These are phyloP conservation scores for Megalopta genalis DNA, from an alignment of 1,140 invertebrate species.

Conservation along the genomic window DNA sequence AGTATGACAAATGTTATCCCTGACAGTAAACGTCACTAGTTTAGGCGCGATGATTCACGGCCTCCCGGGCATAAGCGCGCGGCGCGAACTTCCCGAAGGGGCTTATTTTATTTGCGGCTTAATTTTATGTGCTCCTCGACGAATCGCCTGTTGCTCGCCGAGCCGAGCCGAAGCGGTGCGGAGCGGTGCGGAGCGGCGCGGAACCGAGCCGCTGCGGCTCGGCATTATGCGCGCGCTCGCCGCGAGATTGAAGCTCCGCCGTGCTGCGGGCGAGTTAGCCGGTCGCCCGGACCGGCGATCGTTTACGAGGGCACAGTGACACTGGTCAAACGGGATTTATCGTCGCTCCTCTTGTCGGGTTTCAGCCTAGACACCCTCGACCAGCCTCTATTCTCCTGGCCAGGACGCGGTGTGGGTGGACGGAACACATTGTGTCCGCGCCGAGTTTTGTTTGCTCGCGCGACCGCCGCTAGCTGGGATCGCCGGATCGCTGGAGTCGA, in stretches of 20 bases:
- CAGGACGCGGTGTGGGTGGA: constrained; percentile 23
- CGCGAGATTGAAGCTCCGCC: constrained; percentile 8
- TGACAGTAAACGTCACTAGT: constrained; percentile 74
- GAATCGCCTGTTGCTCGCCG: neutral
- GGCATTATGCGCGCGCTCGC: neutral
- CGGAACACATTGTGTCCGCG: constrained; percentile 12
- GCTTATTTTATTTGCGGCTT: constrained; percentile 72
- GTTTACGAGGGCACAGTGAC: neutral
- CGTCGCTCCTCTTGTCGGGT: neutral
- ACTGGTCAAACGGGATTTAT: constrained; percentile 22
- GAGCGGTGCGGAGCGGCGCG: too few species aligned
- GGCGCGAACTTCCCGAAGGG: constrained; percentile 47
- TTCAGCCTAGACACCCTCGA: neutral
- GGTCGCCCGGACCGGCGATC: neutral
- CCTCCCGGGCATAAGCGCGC: constrained; percentile 47
- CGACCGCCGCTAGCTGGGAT: neutral
- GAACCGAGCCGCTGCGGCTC: too few species aligned
- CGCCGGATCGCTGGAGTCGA: too few species aligned
- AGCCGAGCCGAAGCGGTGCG: neutral
- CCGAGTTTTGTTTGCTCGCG: neutral
- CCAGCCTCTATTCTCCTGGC: neutral
- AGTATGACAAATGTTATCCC: constrained; percentile 75
- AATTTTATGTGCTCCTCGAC: constrained; percentile 68
- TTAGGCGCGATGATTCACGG: constrained; percentile 71
- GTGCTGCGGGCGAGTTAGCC: neutral